Conservation (phyloP, 2,888 invertebrate species). For the Phengaris alcon region DNA sequence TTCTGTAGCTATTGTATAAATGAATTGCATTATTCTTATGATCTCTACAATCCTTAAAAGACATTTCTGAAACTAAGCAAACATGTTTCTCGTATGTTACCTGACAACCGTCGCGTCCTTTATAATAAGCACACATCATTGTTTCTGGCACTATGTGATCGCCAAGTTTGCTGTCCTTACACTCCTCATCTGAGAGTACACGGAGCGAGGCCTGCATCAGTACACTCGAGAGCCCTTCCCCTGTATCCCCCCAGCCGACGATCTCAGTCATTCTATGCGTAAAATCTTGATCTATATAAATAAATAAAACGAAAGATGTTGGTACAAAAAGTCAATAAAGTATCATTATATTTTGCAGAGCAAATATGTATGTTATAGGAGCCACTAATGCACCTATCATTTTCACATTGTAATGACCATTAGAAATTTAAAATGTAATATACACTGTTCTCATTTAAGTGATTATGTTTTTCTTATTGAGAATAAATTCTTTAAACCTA, state of each 20-base stretch:
- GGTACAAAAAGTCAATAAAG: too few species aligned
- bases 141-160: constrained; percentile 67
- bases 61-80: background rate
- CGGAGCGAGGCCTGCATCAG: constrained; percentile 69
- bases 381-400: too few species aligned
- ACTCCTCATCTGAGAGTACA: constrained; percentile 64
- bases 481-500: too few species aligned
- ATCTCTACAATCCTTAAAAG: too few species aligned
- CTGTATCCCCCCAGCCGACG: constrained; percentile 74
- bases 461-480: too few species aligned
- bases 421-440: too few species aligned
- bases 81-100: constrained; percentile 47
- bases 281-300: constrained; percentile 63
- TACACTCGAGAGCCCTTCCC: constrained; percentile 54
- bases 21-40: too few species aligned
- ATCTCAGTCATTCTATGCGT: constrained; percentile 63
- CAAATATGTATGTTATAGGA: too few species aligned
- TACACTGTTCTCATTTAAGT: too few species aligned
- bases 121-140: constrained; percentile 81
- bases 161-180: constrained; percentile 60
- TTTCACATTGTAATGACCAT: too few species aligned
- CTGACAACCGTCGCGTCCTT: constrained; percentile 82
- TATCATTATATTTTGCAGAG: too few species aligned
- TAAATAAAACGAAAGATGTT: background rate
- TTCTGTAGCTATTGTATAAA: too few species aligned